Evolutionary conservation across 2,797 vertebrate genomes (phyloP).

Genomic region (Scolopax bukidnonensis): DNA sequence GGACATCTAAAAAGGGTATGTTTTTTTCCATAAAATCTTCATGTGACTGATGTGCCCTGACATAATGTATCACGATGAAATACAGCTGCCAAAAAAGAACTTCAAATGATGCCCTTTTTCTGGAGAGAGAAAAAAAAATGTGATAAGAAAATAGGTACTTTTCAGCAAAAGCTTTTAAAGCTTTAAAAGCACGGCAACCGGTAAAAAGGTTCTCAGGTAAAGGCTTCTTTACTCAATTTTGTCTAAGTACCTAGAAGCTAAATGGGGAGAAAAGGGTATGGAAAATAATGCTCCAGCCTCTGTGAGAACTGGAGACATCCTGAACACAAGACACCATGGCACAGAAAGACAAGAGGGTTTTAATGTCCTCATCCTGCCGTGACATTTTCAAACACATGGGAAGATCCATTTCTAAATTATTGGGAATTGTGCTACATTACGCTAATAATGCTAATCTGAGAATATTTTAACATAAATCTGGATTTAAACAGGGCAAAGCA

Average conservation of each 20-base stretch:
- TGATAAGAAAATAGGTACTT: constrained; percentile 72
- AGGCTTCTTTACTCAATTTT: constrained; percentile 68
- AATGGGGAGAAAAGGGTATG: constrained; percentile 55
- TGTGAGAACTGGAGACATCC: background rate
- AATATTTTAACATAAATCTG: background rate
- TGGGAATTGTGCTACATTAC: background rate
- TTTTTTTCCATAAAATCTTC: constrained; percentile 68
- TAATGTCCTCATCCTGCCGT: background rate
- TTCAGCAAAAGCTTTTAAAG: constrained; percentile 71
- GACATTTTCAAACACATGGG: background rate
- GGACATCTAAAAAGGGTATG: constrained; percentile 17
- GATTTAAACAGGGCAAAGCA: background rate
- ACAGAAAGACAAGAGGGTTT: constrained; percentile 20
- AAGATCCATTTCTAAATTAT: background rate
- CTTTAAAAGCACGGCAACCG: constrained; percentile 58
- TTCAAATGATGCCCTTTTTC: constrained; percentile 63
- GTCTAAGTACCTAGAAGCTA: constrained; percentile 64
- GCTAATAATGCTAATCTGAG: background rate
- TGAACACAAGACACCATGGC: background rate
- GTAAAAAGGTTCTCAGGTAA: constrained; percentile 65
- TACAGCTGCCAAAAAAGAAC: constrained; percentile 60
- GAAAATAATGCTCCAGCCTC: constrained; percentile 59
- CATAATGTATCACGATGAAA: constrained; percentile 65
- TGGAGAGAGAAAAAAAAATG: background rate
- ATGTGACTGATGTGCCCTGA: constrained; percentile 77